Evolutionary conservation across 2,113 vertebrate species (phyloP), one percentile per base, ranked within the genome.

Genomic region (Uropsilus gracilis): DNA sequence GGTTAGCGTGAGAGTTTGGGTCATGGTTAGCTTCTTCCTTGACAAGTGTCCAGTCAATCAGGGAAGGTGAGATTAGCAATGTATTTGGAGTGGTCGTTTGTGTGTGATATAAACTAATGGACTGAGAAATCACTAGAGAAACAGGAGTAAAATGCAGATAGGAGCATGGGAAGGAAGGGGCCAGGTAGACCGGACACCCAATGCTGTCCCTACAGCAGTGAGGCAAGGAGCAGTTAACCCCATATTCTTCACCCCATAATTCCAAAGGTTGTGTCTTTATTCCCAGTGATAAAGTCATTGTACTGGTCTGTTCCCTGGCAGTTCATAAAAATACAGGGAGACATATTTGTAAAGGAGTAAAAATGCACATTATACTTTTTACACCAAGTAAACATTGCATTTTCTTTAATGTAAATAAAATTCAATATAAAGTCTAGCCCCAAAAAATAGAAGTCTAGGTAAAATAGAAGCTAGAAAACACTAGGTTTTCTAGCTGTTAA

Each of bases 391-490:
- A 87, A 53, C 7, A 3, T 28, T 68, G 24, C n/a, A 30, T 53
- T 89, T 73, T 68, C 68, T 50, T 50, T 44, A 78, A 76, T 30
- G 55, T 55, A 93, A 84, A 64, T 59, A 89, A 86, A 69, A 88
- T 81, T 66, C 24, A 32, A 32, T 44, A 48, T n/a, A 61, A 68
- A 84, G 20, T 61, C 87, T 75, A 75, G 26, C n/a, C 34, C 28
- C 37, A 20, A 20, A 20, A 9, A 8, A 80, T 78, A 88, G 11
- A 46, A 64, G 24, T 28, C 8, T 85, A n/a, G 24, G 39, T 22
- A 24, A 11, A 42, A 34, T 18, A 69, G 20, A n/a, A 32, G 30
- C 10, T 9, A 32, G 32, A 64, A 16, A 64, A 64, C 30, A 16
- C 8, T 32, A 30, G 37, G 14, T 28, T 14, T 73, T 93, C 89